Evolutionary conservation across 1,140 invertebrate genomes (phyloP).

Genomic region (Amphibalanus amphitrite): DNA sequence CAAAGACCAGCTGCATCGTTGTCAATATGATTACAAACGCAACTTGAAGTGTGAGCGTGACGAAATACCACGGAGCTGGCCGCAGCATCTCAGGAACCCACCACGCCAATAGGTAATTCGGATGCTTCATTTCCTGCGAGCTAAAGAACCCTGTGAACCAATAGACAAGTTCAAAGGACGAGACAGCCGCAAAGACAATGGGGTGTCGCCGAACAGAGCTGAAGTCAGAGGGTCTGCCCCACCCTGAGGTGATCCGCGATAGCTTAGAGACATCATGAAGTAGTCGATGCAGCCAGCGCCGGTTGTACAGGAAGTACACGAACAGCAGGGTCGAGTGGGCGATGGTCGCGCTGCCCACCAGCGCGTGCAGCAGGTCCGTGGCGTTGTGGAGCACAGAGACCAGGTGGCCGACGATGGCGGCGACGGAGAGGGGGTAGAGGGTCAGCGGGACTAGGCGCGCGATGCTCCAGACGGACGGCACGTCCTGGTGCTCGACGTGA

Average conservation of each 20-base stretch:
- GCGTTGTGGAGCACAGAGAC: background rate
- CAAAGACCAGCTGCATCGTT: background rate
- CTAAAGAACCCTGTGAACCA: background rate
- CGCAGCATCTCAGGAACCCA: background rate
- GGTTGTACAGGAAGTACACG: background rate
- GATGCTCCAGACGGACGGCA: background rate
- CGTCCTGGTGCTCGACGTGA: background rate
- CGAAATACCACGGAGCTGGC: background rate
- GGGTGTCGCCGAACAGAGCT: background rate
- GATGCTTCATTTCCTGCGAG: background rate
- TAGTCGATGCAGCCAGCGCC: background rate
- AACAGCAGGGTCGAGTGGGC: background rate
- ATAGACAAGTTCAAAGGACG: background rate
- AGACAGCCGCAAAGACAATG: background rate
- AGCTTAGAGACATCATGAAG: background rate
- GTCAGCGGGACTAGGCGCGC: background rate
- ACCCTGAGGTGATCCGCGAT: background rate
- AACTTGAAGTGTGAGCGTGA: background rate
- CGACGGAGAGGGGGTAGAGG: background rate
- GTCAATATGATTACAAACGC: background rate
- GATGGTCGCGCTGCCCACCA: background rate
- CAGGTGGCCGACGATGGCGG: background rate
- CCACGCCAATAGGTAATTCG: background rate
- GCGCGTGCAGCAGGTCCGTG: background rate
- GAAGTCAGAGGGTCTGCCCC: background rate